A percentile compares a stretch with the other conserved stretches of the same genome.
phyloP scores from a whole-genome alignment of 2,797 vertebrate species.

The Molossus alvarezi region DNA sequence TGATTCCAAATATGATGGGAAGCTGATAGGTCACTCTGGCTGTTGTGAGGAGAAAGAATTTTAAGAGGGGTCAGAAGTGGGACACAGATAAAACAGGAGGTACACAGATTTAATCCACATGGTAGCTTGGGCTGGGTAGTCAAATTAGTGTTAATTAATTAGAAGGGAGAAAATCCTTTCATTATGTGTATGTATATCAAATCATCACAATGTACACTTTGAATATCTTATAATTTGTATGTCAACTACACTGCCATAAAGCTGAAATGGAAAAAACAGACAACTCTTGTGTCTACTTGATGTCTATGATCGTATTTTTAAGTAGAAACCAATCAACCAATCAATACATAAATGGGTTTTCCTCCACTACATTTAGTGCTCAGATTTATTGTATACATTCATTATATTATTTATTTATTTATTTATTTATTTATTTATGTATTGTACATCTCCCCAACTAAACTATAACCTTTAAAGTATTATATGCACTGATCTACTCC shows the following conservation, averaged over 20 bases:
- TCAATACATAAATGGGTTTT: background rate
- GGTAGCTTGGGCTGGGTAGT: background rate
- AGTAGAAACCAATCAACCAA: slow-evolving; percentile 25
- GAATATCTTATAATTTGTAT: background rate
- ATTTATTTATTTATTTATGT: slow-evolving; percentile 7
- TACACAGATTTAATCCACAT: slow-evolving; percentile 11
- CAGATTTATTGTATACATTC: background rate
- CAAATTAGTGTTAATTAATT: slow-evolving; percentile 16
- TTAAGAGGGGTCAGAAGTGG: background rate
- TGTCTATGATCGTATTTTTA: background rate
- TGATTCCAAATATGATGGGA: slow-evolving; percentile 9
- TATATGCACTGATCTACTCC: background rate
- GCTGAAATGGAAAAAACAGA: background rate
- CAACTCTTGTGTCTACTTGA: background rate
- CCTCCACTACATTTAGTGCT: background rate
- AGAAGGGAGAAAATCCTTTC: background rate
- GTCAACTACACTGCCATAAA: background rate
- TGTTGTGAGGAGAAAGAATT: background rate
- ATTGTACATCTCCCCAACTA: background rate
- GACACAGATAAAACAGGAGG: background rate
- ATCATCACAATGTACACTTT: background rate
- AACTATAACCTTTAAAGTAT: background rate
- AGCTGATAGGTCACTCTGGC: background rate
- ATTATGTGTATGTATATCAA: background rate
- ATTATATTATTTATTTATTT: background rate